Evolutionary conservation across 2,888 invertebrate genomes (phyloP).

Genomic region (Drosophila recens): DNA sequence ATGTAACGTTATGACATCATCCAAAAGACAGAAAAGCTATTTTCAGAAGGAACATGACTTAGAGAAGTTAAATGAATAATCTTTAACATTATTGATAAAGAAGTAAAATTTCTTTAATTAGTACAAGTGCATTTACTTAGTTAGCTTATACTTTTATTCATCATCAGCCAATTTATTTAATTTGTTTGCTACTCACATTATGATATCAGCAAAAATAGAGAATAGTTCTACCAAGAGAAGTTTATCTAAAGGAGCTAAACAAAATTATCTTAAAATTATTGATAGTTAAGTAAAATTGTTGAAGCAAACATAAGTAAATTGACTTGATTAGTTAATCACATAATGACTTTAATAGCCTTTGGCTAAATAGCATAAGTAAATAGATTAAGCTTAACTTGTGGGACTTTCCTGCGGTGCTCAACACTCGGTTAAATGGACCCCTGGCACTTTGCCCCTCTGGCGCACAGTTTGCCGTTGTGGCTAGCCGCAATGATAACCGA

Average conservation of each 20-base stretch:
- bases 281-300: background rate
- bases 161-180: background rate
- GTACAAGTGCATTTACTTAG: background rate
- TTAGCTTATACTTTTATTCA: background rate
- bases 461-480: constrained; percentile 35
- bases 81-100: background rate
- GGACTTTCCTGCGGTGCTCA: constrained; percentile 7
- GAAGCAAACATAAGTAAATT: background rate
- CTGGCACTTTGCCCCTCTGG: constrained; percentile 3
- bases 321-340: background rate
- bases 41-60: background rate
- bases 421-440: constrained; percentile 26
- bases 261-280: background rate
- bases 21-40: background rate
- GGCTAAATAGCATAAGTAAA: constrained; percentile 2
- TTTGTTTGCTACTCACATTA: background rate
- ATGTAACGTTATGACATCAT: too few relatives aligned
- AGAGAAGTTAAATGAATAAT: too few relatives aligned
- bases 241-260: background rate
- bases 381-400: constrained; percentile 1
- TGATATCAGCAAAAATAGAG: background rate
- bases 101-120: background rate
- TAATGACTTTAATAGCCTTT: background rate
- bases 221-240: background rate
- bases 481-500: constrained; percentile 35